Evolutionary conservation across 2,797 vertebrate genomes (phyloP).

Genomic region (Ibycter americanus): DNA sequence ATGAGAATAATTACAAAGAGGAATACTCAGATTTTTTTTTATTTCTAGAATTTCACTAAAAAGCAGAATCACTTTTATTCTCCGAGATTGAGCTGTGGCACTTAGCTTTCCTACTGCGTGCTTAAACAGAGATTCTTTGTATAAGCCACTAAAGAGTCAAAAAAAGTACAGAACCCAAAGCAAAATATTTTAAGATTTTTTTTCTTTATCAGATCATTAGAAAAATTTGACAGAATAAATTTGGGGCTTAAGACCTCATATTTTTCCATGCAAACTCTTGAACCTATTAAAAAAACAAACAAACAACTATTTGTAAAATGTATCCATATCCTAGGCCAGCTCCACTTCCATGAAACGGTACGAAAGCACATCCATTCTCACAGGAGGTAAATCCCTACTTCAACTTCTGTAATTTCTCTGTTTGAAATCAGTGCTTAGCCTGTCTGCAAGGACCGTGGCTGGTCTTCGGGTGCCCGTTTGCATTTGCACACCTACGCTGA

Average conservation of each 20-base stretch:
- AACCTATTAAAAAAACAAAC: not conserved
- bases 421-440: not conserved
- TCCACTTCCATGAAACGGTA: not conserved
- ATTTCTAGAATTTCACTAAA: not conserved
- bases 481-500: fast-evolving
- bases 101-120: not conserved
- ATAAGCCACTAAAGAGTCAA: constrained; percentile 7
- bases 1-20: not conserved
- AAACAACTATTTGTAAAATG: not conserved
- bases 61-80: not conserved
- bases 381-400: not conserved
- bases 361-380: not conserved
- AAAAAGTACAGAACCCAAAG: not conserved
- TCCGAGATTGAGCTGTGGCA: not conserved
- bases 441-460: fast-evolving
- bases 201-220: constrained; percentile 4
- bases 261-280: not conserved
- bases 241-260: not conserved
- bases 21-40: not conserved
- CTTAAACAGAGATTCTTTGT: not conserved
- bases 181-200: not conserved
- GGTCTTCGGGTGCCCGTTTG: fast-evolving
- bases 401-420: not conserved
- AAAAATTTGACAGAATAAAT: not conserved
- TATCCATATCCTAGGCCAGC: not conserved